A percentile compares a stretch with the other conserved stretches of the same genome.
These are phyloP conservation scores for Drosophila peninsularis DNA, from an alignment of 2,888 invertebrate genomes.

Conservation along the genomic window DNA sequence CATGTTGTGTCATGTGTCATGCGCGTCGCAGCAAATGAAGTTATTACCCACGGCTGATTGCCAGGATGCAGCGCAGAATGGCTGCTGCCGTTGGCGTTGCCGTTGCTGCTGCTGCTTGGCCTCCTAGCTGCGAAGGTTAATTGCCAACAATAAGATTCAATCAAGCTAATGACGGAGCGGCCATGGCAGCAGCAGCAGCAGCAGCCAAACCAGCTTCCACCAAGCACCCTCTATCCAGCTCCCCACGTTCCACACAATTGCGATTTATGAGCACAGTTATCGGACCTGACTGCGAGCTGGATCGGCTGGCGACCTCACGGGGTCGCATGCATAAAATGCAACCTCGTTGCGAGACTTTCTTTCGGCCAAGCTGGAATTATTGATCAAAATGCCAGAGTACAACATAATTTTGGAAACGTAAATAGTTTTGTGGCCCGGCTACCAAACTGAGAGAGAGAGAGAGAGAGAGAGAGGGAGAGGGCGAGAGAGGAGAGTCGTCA, in stretches of 20 bases:
- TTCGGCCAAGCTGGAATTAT: conserved; percentile 47
- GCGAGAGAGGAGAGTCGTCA: conserved; percentile 2
- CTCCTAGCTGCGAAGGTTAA: conserved; percentile 71
- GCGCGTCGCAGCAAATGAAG: conserved; percentile 62
- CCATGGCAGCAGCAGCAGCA: conserved; percentile 11
- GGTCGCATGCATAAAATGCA: conserved; percentile 74
- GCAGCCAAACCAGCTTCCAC: conserved; percentile 38
- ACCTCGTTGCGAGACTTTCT: conserved; percentile 55
- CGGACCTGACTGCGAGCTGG: conserved; percentile 31
- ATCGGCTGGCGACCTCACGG: conserved; percentile 55
- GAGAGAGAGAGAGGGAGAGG: neutral
- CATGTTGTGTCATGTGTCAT: conserved; percentile 74
- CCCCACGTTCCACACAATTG: conserved; percentile 59
- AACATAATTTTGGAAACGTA: conserved; percentile 48
- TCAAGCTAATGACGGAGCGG: conserved; percentile 76
- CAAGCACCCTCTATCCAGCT: conserved; percentile 14
- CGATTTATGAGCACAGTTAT: conserved; percentile 66
- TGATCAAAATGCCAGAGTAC: conserved; percentile 51
- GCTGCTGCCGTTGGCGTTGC: conserved; percentile 8
- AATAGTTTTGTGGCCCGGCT: conserved; percentile 47
- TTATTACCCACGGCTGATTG: conserved; percentile 55
- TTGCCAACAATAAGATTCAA: conserved; percentile 80
- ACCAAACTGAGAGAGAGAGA: conserved; percentile 12
- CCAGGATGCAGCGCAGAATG: conserved; percentile 35
- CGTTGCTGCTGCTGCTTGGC: conserved; percentile 42